Conservation (phyloP, 2,888 invertebrate genomes). For the Erebia epiphron region DNA sequence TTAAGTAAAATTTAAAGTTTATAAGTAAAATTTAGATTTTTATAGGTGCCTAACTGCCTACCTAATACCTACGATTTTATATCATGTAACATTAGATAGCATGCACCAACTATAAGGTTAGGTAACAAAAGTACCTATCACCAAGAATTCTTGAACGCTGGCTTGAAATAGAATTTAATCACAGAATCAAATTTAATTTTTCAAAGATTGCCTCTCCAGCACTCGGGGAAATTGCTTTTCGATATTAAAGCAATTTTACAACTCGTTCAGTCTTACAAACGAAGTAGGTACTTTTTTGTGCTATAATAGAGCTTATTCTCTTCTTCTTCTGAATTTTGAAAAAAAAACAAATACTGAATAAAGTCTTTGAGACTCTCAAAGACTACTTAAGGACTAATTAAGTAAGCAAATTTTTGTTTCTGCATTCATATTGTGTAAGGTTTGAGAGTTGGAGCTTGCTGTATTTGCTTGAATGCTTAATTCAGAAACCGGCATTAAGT, state of each 20-base stretch:
- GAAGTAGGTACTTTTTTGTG: constrained; percentile 27
- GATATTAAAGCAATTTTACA: constrained; percentile 43
- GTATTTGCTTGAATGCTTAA: too few relatives aligned
- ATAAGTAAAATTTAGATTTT: too few relatives aligned
- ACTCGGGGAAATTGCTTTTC: constrained; percentile 44
- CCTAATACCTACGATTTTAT: too few relatives aligned
- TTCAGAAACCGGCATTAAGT: too few relatives aligned
- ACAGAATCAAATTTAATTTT: constrained; percentile 34
- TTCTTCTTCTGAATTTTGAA: background rate
- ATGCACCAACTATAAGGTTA: background rate
- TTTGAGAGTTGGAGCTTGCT: too few relatives aligned
- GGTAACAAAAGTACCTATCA: background rate
- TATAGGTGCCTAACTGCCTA: too few relatives aligned
- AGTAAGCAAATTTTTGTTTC: too few relatives aligned
- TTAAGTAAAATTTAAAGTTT: too few relatives aligned
- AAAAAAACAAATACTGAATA: background rate
- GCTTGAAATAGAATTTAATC: constrained; percentile 21
- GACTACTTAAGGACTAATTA: too few relatives aligned
- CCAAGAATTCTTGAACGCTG: background rate
- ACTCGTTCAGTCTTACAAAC: constrained; percentile 25
- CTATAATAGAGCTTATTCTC: background rate
- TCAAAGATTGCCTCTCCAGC: constrained; percentile 34
- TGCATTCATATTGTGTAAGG: too few relatives aligned
- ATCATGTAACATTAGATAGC: too few relatives aligned
- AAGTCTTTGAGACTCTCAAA: too few relatives aligned